A percentile compares a stretch with the other conserved stretches of the same genome.
Evolutionary conservation across 2,797 vertebrate species (phyloP).

Genomic region (Odontamblyopus rebecca): DNA sequence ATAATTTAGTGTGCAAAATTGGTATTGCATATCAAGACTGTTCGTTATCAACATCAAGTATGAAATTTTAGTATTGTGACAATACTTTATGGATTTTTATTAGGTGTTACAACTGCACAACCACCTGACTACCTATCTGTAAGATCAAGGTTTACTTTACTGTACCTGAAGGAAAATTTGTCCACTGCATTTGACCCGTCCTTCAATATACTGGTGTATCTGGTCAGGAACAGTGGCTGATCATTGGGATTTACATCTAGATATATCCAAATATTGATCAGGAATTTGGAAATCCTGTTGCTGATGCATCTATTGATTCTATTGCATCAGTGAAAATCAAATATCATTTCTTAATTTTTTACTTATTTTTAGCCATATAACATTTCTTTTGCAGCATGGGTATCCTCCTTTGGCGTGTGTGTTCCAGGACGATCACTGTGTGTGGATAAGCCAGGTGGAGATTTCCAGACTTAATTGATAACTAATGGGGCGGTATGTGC

Average conservation of each 20-base stretch:
- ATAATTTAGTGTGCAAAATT: background rate
- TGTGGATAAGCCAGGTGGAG: slow-evolving; percentile 74
- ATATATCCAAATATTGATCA: too few species aligned
- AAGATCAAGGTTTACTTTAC: too few species aligned
- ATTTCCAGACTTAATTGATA: slow-evolving; percentile 84
- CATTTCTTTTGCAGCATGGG: background rate
- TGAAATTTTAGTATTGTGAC: background rate
- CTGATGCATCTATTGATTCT: too few species aligned
- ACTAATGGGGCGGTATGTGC: slow-evolving; percentile 82
- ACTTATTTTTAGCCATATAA: background rate
- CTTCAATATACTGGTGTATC: too few species aligned
- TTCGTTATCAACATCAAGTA: background rate
- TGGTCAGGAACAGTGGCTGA: too few species aligned
- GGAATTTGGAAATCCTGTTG: too few species aligned
- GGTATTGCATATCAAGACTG: background rate
- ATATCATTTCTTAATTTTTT: background rate
- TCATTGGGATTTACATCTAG: too few species aligned
- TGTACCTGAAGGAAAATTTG: too few species aligned
- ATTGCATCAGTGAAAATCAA: background rate
- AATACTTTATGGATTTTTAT: too few species aligned
- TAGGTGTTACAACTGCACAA: too few species aligned
- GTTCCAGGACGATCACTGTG: background rate
- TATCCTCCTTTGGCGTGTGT: slow-evolving; percentile 1
- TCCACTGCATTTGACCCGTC: too few species aligned
- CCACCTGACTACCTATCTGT: too few species aligned